Evolutionary conservation across 2,888 invertebrate genomes (phyloP).

Genomic region (Epirrhoe tristata): DNA sequence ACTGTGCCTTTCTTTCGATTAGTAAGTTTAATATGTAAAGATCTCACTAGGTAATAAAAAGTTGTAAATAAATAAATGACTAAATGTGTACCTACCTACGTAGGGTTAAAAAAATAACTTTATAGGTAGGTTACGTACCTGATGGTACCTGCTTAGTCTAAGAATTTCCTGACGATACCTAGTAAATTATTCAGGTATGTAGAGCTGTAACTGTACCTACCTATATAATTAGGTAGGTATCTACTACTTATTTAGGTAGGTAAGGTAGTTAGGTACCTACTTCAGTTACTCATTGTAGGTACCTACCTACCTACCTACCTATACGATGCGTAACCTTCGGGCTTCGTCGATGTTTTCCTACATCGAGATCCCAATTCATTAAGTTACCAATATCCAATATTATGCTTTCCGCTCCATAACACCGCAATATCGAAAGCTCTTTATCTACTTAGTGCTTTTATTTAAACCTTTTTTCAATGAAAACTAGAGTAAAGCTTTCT

Average conservation of each 20-base stretch:
- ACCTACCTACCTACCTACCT: slow-evolving; percentile 1
- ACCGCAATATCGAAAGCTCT: slow-evolving; percentile 30
- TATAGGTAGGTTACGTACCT: no score
- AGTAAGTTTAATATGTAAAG: no score
- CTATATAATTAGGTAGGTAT: no score
- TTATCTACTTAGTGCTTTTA: slow-evolving; percentile 14
- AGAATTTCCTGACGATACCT: no score
- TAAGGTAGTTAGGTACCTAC: not conserved
- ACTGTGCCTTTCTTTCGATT: no score
- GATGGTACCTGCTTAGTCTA: no score
- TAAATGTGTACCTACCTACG: no score
- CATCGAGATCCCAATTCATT: slow-evolving; percentile 19
- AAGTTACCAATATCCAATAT: slow-evolving; percentile 26
- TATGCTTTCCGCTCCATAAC: slow-evolving; percentile 20
- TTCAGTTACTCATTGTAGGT: not conserved
- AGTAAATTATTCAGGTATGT: no score
- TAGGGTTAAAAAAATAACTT: no score
- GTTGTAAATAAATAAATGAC: no score
- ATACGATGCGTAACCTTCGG: not conserved
- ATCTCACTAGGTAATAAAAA: no score
- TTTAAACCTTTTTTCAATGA: slow-evolving; percentile 8
- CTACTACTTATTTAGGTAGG: not conserved
- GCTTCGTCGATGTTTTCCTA: slow-evolving; percentile 3
- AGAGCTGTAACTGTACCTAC: no score
- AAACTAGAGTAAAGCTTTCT: slow-evolving; percentile 10